Percentiles rank a stretch among this genome's conserved stretches.
phyloP scores from a whole-genome alignment of 2,113 vertebrate species.

The Lophochroa leadbeateri region DNA sequence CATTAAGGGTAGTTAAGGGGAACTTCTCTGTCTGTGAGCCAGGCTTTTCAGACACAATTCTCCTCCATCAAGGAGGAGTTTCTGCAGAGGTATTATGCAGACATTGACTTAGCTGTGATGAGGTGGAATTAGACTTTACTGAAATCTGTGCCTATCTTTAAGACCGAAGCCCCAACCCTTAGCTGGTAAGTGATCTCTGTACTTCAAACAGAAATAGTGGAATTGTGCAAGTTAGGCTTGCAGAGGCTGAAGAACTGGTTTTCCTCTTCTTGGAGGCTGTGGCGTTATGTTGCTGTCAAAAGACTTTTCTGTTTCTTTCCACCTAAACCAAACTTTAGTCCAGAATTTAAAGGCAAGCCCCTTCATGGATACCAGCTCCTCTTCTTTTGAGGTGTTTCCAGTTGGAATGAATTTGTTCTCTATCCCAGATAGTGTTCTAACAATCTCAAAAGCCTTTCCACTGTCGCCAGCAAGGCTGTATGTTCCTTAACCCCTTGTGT shows the following conservation, averaged over 20 bases:
- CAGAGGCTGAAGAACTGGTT: neutral
- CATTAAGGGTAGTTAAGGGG: neutral
- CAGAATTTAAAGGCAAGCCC: neutral
- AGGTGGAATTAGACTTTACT: neutral
- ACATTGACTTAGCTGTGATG: neutral
- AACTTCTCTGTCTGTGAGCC: neutral
- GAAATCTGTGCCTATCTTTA: neutral
- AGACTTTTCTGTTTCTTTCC: neutral
- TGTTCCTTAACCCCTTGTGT: constrained; percentile 76
- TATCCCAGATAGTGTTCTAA: neutral
- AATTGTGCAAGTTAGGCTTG: neutral
- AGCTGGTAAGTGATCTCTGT: neutral
- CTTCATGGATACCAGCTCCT: neutral
- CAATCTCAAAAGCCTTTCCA: neutral
- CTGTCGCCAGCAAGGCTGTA: neutral
- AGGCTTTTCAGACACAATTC: neutral
- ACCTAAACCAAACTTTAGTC: neutral
- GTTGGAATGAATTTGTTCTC: neutral
- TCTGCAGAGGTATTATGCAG: neutral
- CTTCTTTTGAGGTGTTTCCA: neutral
- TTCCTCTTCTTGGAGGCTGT: neutral
- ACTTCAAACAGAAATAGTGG: neutral
- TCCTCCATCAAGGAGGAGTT: neutral
- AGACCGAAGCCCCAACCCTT: neutral
- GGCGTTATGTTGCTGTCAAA: neutral